These are phyloP conservation scores for Lasioglossum oenotherae DNA, from an alignment of 2,888 invertebrate species.

Conservation along the genomic window DNA sequence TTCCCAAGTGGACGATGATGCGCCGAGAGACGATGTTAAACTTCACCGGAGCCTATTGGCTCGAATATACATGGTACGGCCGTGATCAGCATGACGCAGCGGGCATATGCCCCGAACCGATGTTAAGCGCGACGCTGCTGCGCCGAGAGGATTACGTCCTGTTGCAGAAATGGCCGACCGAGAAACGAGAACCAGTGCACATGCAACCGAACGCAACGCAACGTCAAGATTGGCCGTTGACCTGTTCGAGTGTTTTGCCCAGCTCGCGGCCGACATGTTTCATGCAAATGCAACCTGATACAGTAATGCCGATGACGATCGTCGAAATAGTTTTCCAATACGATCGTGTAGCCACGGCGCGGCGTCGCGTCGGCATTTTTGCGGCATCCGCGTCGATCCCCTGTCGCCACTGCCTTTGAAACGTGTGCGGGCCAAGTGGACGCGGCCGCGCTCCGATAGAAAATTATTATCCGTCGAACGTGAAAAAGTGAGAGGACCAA, in stretches of 20 bases:
- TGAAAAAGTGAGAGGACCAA: neutral
- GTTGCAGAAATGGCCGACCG: conserved; percentile 48
- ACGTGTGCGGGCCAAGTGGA: neutral
- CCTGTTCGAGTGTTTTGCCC: conserved; percentile 45
- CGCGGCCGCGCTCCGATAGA: neutral
- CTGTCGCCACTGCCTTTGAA: neutral
- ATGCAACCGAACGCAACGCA: neutral
- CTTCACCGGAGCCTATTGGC: conserved; percentile 34
- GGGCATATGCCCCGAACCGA: conserved; percentile 37
- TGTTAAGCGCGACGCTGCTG: neutral
- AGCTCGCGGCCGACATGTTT: conserved; percentile 41
- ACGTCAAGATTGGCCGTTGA: conserved; percentile 15
- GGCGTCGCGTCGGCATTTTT: conserved; percentile 1
- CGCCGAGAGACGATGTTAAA: conserved; percentile 23
- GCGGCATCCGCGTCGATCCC: neutral
- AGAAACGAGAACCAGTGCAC: neutral
- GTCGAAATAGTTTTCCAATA: conserved; percentile 58
- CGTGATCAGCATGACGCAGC: conserved; percentile 20
- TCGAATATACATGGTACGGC: conserved; percentile 5
- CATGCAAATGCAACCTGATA: conserved; percentile 52
- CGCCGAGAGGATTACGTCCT: conserved; percentile 56
- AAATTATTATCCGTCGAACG: neutral
- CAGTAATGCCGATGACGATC: conserved; percentile 48
- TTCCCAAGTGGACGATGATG: conserved; percentile 26
- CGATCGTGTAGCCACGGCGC: conserved; percentile 33